Conservation (phyloP, 2,888 invertebrate species). For the Idaea biselata region DNA sequence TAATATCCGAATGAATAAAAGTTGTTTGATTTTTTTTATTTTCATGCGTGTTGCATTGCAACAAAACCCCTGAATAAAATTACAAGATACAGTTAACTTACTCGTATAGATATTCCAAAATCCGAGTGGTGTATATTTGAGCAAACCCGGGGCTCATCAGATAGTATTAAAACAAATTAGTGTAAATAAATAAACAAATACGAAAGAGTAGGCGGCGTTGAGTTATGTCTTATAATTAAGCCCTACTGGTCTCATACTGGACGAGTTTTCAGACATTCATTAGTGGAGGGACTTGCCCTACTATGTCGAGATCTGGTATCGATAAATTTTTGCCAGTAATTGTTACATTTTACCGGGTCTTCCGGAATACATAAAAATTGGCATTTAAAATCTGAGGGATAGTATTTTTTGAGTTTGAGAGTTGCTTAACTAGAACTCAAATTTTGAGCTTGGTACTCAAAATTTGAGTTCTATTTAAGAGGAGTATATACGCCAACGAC, state of each 20-base stretch:
- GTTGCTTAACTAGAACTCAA: no score
- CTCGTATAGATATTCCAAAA: neutral
- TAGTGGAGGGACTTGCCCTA: constrained; percentile 23
- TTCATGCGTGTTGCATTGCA: no score
- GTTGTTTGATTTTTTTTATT: no score
- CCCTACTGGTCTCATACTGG: constrained; percentile 45
- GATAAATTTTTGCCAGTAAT: neutral
- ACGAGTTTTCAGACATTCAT: constrained; percentile 31
- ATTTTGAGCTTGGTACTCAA: no score
- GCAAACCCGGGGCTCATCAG: constrained; percentile 41
- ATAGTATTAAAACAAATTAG: constrained; percentile 69
- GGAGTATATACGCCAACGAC: no score
- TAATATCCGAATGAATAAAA: no score
- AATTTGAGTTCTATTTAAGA: no score
- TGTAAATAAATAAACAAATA: constrained; percentile 58
- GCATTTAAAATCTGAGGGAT: no score
- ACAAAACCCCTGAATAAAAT: no score
- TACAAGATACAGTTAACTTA: neutral
- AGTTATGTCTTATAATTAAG: constrained; percentile 73
- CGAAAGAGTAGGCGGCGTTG: constrained; percentile 40
- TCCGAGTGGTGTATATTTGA: constrained; percentile 11
- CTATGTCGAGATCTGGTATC: constrained; percentile 12
- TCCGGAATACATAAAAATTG: no score
- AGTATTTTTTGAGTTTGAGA: no score
- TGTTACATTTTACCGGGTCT: no score